These are phyloP conservation scores for Drosophila paramelanica DNA, from an alignment of 2,888 invertebrate genomes.

Conservation along the genomic window DNA sequence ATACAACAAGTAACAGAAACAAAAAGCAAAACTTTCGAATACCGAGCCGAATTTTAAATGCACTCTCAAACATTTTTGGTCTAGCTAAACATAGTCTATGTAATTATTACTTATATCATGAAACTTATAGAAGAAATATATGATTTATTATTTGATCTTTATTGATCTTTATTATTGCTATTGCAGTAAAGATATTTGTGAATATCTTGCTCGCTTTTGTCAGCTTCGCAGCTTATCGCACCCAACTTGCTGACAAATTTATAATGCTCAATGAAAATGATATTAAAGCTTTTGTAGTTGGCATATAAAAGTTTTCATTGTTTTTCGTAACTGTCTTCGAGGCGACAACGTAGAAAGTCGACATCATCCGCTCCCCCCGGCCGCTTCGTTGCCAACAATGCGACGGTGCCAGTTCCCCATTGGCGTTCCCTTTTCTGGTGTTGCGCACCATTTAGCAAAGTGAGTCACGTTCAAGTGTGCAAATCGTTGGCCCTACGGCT, in stretches of 20 bases:
- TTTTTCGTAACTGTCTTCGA: slow-evolving; percentile 61
- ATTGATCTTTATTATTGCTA: too few species aligned
- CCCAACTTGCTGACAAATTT: slow-evolving; percentile 30
- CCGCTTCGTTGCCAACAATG: not conserved
- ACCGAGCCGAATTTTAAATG: slow-evolving; percentile 48
- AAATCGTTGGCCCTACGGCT: slow-evolving; percentile 72
- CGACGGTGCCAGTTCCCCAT: not conserved
- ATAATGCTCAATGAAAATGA: slow-evolving; percentile 34
- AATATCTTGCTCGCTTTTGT: not conserved
- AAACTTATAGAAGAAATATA: not conserved
- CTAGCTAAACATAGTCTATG: too few species aligned
- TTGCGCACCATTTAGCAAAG: slow-evolving; percentile 79
- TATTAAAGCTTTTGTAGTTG: slow-evolving; percentile 60
- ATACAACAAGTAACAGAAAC: slow-evolving; percentile 51
- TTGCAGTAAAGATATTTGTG: not conserved
- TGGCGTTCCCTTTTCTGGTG: slow-evolving; percentile 34
- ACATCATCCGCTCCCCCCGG: not conserved
- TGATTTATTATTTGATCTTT: not conserved
- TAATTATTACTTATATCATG: not conserved
- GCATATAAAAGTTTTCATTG: slow-evolving; percentile 75
- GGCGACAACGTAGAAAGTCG: slow-evolving; percentile 43
- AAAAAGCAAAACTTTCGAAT: slow-evolving; percentile 14
- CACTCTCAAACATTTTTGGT: slow-evolving; percentile 30
- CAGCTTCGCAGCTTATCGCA: not conserved
- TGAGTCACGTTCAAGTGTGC: slow-evolving; percentile 78